Conservation (phyloP, 92 coral and sea anemone genomes). For the Pocillopora grandis region DNA sequence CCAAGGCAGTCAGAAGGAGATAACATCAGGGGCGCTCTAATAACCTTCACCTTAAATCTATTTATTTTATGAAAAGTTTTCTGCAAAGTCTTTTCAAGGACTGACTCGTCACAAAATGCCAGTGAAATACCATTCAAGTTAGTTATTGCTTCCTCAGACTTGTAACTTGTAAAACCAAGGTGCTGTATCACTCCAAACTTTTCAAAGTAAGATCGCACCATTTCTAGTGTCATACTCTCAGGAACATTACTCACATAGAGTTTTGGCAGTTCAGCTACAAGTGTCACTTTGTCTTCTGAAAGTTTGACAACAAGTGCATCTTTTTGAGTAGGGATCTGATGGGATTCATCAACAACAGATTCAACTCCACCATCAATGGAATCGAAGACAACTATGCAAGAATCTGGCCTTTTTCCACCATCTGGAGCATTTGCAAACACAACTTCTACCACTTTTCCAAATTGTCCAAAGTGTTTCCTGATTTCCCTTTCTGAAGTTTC, state of each 20-base stretch:
- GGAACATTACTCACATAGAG: not conserved
- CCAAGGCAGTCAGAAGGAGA: not conserved
- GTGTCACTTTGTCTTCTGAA: not conserved
- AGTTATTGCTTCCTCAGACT: not conserved
- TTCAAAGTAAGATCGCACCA: slow-evolving; percentile 14
- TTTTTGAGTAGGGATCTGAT: not conserved
- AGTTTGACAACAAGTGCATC: not conserved
- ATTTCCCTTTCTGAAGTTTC: slow-evolving; percentile 11
- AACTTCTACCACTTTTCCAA: slow-evolving; percentile 14
- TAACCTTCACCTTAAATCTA: not conserved
- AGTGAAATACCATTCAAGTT: not conserved
- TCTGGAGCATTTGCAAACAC: not conserved
- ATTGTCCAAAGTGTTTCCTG: not conserved
- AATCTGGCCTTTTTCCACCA: not conserved
- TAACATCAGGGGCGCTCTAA: not conserved
- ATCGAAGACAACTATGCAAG: not conserved
- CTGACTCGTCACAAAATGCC: not conserved
- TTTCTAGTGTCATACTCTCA: slow-evolving; percentile 4
- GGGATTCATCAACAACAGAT: not conserved
- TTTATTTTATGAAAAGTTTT: not conserved
- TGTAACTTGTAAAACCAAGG: not conserved
- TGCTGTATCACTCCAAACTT: not conserved
- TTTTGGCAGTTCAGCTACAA: not conserved
- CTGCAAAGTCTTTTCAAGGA: not conserved
- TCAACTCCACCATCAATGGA: not conserved